Evolutionary conservation across 2,797 vertebrate genomes (phyloP).

Genomic region (Uromys caudimaculatus): DNA sequence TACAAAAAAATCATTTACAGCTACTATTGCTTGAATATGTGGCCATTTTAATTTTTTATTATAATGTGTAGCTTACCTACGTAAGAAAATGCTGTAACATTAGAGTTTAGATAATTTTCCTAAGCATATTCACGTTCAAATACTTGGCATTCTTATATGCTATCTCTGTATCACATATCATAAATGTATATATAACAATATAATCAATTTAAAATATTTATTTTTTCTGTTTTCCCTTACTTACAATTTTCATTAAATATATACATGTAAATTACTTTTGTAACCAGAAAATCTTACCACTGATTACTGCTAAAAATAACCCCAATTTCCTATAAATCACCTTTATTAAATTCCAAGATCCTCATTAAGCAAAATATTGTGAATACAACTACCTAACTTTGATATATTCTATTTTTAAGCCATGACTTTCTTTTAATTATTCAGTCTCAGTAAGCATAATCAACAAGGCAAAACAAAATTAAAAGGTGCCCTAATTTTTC

Average conservation of each 20-base stretch:
- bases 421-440: conserved; percentile 67
- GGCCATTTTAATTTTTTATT: conserved; percentile 88
- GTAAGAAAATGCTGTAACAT: conserved; percentile 91
- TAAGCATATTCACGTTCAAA: conserved; percentile 79
- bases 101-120: conserved; percentile 85
- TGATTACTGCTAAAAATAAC: conserved; percentile 56
- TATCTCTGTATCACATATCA: conserved; percentile 83
- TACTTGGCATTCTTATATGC: conserved; percentile 81
- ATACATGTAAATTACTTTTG: conserved; percentile 66
- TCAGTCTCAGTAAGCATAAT: conserved; percentile 55
- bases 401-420: conserved; percentile 15
- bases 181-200: conserved; percentile 75
- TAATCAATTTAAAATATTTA: conserved; percentile 78
- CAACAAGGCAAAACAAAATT: conserved; percentile 80
- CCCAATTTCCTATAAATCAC: conserved; percentile 38
- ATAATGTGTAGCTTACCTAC: conserved; percentile 83
- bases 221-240: conserved; percentile 54
- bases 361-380: conserved; percentile 65
- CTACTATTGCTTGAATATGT: conserved; percentile 72
- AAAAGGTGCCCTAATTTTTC: conserved; percentile 56
- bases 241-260: conserved; percentile 74
- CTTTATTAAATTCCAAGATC: conserved; percentile 73
- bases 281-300: conserved; percentile 61
- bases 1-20: conserved; percentile 25
- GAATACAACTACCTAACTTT: conserved; percentile 55